Conservation (phyloP, 2,888 invertebrate genomes). For the Cryptocephalus primarius region DNA sequence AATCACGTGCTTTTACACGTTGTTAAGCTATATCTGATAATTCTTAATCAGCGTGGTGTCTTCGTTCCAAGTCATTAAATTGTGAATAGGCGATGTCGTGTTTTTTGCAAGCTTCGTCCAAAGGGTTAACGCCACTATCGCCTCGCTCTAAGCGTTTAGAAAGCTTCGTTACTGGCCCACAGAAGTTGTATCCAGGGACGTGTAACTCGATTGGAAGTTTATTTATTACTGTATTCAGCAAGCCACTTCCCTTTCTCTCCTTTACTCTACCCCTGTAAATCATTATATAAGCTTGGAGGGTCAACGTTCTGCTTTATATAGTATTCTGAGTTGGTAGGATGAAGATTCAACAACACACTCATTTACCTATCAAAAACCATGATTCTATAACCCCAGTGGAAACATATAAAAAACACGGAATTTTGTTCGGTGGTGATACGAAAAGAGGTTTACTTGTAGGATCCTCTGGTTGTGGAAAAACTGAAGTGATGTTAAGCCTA, state of each 20-base stretch:
- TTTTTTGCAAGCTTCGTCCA: conserved; percentile 1
- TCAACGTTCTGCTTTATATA: too few species aligned
- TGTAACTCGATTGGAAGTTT: too few species aligned
- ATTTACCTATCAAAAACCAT: too few species aligned
- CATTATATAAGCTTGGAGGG: too few species aligned
- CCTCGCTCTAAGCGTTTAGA: not conserved
- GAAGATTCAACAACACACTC: too few species aligned
- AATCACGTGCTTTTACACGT: conserved; percentile 16
- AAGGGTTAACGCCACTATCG: conserved; percentile 2
- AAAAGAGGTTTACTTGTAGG: conserved; percentile 1
- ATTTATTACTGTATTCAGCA: too few species aligned
- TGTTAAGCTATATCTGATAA: conserved; percentile 19
- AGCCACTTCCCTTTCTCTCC: too few species aligned
- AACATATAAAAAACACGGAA: not conserved
- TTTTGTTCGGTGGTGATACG: conserved; percentile 1
- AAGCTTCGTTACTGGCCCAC: too few species aligned
- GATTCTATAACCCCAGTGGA: too few species aligned
- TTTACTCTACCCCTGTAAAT: too few species aligned
- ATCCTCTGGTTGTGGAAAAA: not conserved
- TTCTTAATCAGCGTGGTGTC: conserved; percentile 19
- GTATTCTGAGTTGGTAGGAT: too few species aligned
- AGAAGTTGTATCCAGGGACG: too few species aligned
- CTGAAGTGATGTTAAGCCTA: not conserved
- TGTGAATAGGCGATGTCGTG: conserved; percentile 1
- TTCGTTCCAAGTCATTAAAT: conserved; percentile 2